phyloP scores from a whole-genome alignment of 2,888 invertebrate species.

The Megalurothrips usitatus region DNA sequence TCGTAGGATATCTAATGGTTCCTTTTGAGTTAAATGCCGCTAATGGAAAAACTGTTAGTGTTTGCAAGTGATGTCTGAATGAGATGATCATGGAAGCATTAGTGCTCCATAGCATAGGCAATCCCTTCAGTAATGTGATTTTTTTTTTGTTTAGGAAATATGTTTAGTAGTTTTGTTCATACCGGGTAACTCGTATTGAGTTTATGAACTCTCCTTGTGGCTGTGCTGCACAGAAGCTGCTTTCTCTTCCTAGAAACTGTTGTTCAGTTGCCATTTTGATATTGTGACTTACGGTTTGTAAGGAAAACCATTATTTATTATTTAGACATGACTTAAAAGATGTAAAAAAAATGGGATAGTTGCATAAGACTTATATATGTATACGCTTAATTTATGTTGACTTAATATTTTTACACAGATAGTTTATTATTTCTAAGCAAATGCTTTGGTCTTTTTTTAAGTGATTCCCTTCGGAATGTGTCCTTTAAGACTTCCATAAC shows the following conservation, averaged over 20 bases:
- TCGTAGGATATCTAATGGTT: background rate
- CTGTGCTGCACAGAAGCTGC: background rate
- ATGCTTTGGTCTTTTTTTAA: background rate
- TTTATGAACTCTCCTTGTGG: background rate
- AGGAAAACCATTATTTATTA: too few species aligned
- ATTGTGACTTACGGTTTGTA: background rate
- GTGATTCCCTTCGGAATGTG: background rate
- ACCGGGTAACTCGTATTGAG: background rate
- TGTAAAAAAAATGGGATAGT: background rate
- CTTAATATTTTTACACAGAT: background rate
- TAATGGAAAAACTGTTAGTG: too few species aligned
- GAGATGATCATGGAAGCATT: too few species aligned
- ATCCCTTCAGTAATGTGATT: background rate
- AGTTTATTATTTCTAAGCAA: background rate
- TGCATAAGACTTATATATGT: background rate
- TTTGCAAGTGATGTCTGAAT: too few species aligned
- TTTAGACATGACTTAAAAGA: too few species aligned
- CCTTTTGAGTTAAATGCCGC: too few species aligned
- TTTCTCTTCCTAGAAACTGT: background rate
- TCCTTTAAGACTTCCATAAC: background rate
- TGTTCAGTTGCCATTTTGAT: background rate
- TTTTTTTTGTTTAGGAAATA: background rate
- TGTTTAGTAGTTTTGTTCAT: background rate
- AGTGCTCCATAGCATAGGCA: background rate
- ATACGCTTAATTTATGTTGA: conserved; percentile 7